These are phyloP conservation scores for Perodicticus potto DNA, from an alignment of 2,797 vertebrate species.

Conservation along the genomic window DNA sequence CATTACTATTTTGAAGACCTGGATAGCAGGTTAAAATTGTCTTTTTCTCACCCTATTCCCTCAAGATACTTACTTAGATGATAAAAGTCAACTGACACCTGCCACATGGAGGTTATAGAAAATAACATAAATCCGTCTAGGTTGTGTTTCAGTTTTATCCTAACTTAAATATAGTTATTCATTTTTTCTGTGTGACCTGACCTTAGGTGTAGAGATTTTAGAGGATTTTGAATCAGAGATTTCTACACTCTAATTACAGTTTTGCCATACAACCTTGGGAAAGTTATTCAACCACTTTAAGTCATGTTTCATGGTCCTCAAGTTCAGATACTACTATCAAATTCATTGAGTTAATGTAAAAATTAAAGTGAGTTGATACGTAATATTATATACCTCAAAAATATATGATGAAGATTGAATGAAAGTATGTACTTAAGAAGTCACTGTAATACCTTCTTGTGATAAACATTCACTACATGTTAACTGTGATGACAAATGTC, in stretches of 20 bases:
- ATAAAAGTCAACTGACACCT: neutral
- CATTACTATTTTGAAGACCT: neutral
- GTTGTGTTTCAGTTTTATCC: neutral
- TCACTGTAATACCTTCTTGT: neutral
- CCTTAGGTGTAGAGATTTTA: neutral
- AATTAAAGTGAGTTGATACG: neutral
- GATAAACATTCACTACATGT: neutral
- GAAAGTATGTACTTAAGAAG: neutral
- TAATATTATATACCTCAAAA: neutral
- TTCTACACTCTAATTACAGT: neutral
- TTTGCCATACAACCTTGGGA: neutral
- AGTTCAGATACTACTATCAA: neutral
- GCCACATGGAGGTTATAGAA: neutral
- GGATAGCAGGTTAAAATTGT: neutral
- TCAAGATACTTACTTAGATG: neutral
- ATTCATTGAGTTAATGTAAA: neutral
- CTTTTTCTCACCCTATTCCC: neutral
- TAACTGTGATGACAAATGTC: neutral
- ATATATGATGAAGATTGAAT: neutral
- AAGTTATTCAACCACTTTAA: constrained; percentile 6
- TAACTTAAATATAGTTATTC: neutral
- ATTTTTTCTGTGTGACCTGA: too few species aligned
- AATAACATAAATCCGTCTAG: neutral
- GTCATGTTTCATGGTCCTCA: neutral
- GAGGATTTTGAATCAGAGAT: neutral